phyloP scores from a whole-genome alignment of 1,140 invertebrate species.

The Gonatopus flavifemur region DNA sequence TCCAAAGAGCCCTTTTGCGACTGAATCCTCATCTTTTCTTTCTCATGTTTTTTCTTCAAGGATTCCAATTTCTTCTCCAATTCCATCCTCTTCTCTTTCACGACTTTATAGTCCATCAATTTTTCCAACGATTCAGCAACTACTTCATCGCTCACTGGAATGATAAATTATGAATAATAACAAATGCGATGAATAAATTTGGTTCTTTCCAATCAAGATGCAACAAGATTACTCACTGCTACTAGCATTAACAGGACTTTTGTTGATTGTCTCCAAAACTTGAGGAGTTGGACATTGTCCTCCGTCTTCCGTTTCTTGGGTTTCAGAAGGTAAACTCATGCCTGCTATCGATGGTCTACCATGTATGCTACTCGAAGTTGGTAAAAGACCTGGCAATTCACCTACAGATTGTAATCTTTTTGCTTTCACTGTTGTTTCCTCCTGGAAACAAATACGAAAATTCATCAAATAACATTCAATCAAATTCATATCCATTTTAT shows the following conservation, averaged over 20 bases:
- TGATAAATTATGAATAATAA: conserved; percentile 7
- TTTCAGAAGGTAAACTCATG: conserved; percentile 41
- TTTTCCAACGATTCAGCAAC: conserved; percentile 78
- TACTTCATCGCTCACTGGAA: conserved; percentile 61
- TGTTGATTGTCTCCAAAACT: conserved; percentile 39
- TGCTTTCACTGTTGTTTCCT: conserved; percentile 37
- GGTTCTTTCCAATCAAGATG: not conserved
- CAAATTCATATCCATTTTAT: not conserved
- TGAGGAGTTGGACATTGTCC: conserved; percentile 25
- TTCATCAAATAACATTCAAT: not conserved
- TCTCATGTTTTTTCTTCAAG: conserved; percentile 83
- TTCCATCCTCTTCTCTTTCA: conserved; percentile 79
- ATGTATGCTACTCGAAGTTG: conserved; percentile 38
- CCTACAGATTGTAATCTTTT: conserved; percentile 49
- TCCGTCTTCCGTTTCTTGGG: conserved; percentile 45
- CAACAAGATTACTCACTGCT: conserved; percentile 36
- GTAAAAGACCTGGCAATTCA: conserved; percentile 33
- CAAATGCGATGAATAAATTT: not conserved
- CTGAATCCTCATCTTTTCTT: conserved; percentile 68
- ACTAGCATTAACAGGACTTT: conserved; percentile 45
- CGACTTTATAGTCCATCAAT: conserved; percentile 77
- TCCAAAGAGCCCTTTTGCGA: conserved; percentile 63
- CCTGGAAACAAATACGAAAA: conserved; percentile 25
- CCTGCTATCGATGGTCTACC: conserved; percentile 45
- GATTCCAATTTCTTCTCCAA: conserved; percentile 85